Conservation (phyloP, 2,113 vertebrate species). For the Mirounga angustirostris region DNA sequence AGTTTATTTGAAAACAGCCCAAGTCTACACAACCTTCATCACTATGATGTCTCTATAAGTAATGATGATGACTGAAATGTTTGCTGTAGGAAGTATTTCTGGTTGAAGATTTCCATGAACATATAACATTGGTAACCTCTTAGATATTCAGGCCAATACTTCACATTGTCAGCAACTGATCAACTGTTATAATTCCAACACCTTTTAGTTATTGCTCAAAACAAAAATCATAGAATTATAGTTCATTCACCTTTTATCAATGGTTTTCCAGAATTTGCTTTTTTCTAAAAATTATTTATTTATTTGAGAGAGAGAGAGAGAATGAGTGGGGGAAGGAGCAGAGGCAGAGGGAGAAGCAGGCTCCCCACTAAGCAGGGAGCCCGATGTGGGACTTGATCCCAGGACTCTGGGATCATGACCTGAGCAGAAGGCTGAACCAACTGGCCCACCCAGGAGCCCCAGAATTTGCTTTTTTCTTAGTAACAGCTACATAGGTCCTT, state of each 20-base stretch:
- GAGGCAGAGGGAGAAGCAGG: not conserved
- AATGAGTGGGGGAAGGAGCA: too few species aligned
- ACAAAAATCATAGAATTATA: not conserved
- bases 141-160: not conserved
- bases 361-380: not conserved
- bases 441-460: too few species aligned
- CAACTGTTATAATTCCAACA: not conserved
- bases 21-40: not conserved
- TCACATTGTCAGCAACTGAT: not conserved
- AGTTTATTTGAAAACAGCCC: not conserved
- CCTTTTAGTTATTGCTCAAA: conserved; percentile 12
- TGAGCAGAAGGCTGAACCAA: not conserved
- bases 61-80: not conserved
- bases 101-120: not conserved
- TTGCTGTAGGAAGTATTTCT: not conserved
- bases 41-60: not conserved
- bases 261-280: not conserved
- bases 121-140: not conserved
- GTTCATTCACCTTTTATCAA: not conserved
- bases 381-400: not conserved
- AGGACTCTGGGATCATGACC: not conserved
- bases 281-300: not conserved
- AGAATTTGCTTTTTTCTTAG: conserved; percentile 6
- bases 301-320: not conserved
- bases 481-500: not conserved